Percentiles rank a stretch among this genome's conserved stretches.
phyloP scores from a whole-genome alignment of 2,113 vertebrate species.

The Epinephelus fuscoguttatus region DNA sequence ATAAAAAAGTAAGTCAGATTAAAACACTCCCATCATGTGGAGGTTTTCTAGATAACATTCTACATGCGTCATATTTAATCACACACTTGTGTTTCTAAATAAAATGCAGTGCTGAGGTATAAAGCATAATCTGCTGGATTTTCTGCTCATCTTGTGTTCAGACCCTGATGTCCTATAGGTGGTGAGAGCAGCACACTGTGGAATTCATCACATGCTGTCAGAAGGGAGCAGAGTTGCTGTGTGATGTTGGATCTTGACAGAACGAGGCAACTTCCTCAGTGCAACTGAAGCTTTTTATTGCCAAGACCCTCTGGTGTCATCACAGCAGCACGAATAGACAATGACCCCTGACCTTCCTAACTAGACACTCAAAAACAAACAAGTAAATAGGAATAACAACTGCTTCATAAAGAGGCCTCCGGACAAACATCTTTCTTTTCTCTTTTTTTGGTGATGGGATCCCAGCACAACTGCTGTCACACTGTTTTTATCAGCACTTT shows the following conservation, averaged over 20 bases:
- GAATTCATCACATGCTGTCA: not conserved
- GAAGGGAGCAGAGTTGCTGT: too few species aligned
- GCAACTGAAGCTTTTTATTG: conserved; percentile 35
- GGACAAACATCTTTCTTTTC: not conserved
- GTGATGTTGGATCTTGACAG: too few species aligned
- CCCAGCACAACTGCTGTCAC: too few species aligned
- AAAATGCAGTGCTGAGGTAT: not conserved
- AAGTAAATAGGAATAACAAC: conserved; percentile 11
- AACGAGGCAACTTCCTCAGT: not conserved
- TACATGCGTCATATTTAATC: too few species aligned
- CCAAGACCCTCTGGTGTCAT: not conserved
- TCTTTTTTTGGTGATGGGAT: not conserved
- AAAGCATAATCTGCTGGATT: not conserved
- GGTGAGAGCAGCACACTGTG: too few species aligned
- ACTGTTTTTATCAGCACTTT: not conserved
- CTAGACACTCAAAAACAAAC: conserved; percentile 29
- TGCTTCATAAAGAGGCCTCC: not conserved
- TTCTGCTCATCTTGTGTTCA: too few species aligned
- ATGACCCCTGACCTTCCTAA: conserved; percentile 28
- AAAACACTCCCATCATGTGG: conserved; percentile 43
- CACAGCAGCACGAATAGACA: not conserved
- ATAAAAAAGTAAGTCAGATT: not conserved
- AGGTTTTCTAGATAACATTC: not conserved
- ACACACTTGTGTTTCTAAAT: not conserved
- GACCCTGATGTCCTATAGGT: too few species aligned